Percentiles rank a stretch among this genome's conserved stretches.
phyloP scores from a whole-genome alignment of 2,888 invertebrate species.

The Apamea epomidion region DNA sequence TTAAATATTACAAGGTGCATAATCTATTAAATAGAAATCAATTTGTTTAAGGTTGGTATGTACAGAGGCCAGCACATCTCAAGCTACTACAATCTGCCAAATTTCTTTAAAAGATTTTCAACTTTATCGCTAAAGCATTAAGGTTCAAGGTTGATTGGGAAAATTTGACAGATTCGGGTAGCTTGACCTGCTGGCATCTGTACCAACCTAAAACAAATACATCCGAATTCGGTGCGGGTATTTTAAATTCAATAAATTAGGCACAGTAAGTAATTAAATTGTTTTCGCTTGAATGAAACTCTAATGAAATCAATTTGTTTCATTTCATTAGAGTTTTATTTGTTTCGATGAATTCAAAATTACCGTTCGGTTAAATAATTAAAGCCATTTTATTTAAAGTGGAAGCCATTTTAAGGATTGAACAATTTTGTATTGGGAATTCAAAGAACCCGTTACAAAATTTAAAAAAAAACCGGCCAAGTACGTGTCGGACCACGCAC shows the following conservation, averaged over 20 bases:
- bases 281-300: background rate
- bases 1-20: background rate
- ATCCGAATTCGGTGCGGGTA: background rate
- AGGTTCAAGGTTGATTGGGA: too few relatives aligned
- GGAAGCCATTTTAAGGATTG: background rate
- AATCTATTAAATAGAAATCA: background rate
- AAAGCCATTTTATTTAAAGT: constrained; percentile 3
- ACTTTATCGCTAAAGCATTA: too few relatives aligned
- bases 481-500: too few relatives aligned
- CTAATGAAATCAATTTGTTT: constrained; percentile 23
- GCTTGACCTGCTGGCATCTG: too few relatives aligned
- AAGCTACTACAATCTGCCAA: too few relatives aligned
- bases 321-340: background rate
- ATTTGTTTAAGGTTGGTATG: background rate
- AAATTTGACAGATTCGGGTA: too few relatives aligned
- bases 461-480: background rate
- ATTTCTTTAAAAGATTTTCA: too few relatives aligned
- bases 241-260: background rate
- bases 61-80: too few relatives aligned
- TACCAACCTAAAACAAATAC: background rate
- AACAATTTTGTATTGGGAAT: background rate
- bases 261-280: background rate
- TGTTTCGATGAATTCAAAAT: constrained; percentile 6
- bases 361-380: background rate
- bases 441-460: background rate